phyloP scores from a whole-genome alignment of 37 sponge, comb jelly and placozoan species.

The Haliclona indistincta region DNA sequence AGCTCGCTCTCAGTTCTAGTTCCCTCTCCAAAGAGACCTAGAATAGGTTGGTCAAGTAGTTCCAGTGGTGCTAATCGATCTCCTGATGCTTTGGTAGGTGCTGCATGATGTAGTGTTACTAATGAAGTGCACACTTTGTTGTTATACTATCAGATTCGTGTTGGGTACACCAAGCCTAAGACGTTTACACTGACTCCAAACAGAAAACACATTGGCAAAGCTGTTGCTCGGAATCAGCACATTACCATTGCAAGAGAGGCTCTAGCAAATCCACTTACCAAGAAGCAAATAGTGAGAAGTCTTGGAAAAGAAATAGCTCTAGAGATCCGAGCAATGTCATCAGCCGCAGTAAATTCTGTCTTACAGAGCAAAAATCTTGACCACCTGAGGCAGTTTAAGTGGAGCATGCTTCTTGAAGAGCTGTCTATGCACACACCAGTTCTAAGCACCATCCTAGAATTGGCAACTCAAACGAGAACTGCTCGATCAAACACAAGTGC shows the following conservation, averaged over 20 bases:
- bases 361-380: slow-evolving; percentile 1
- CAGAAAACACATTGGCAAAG: slow-evolving; percentile 5
- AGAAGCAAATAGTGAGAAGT: not conserved
- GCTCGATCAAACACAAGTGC: not conserved
- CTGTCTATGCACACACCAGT: slow-evolving; percentile 15
- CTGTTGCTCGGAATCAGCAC: slow-evolving; percentile 11
- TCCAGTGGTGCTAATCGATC: no score
- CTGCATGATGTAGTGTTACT: no score
- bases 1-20: no score
- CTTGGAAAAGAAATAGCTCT: slow-evolving; percentile 1
- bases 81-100: no score
- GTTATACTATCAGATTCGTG: no score
- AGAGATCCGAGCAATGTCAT: slow-evolving; percentile 18
- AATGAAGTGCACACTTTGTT: no score
- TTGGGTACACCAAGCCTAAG: no score
- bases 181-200: slow-evolving; percentile 15
- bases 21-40: no score
- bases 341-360: slow-evolving; percentile 9
- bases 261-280: not conserved
- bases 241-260: not conserved
- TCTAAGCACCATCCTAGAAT: slow-evolving; percentile 4
- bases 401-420: slow-evolving; percentile 18
- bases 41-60: no score
- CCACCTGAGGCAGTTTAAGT: slow-evolving; percentile 14
- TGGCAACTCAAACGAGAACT: slow-evolving; percentile 11